Evolutionary conservation across 2,797 vertebrate species (phyloP), one percentile per base, ranked within the genome.

Genomic region (Perodicticus potto): DNA sequence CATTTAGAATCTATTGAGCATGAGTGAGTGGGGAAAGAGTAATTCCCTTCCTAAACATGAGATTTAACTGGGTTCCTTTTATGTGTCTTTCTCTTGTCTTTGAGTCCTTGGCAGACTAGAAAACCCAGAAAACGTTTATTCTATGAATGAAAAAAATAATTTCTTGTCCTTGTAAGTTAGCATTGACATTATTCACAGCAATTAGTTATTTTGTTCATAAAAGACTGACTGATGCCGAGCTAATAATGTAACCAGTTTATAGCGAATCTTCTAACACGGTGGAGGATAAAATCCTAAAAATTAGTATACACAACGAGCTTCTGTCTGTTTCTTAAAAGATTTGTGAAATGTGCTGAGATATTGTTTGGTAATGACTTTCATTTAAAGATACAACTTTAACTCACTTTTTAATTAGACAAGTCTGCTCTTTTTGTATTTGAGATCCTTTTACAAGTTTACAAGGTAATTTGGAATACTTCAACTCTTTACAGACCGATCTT

Each of bases 391-490:
- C 74, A 89, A 59, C 49, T 86, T 94, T 82, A 97, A 73, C 81
- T 89, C 57, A 65, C 73, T 89, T 96, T 96, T 95, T 57, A 93
- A 89, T 95, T 86, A 83, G 19, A 73, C 74, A 94, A 87, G 43
- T 91, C 34, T 86, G 27, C 12, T 77, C 70, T 92, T 80, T 91
- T 86, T 86, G 34, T 93, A 67, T 96, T 78, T 94, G 65, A 85
- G 27, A 92, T 94, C 32, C 57, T 86, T 86, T 73, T 17, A 78
- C 74, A 61, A 94, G 20, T 89, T 88, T n/a, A n/a, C n/a, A n/a
- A n/a, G 53, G 49, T 94, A 59, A 91, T 89, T 93, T 22, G 63
- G 81, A 16, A 20, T 89, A 67, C n/a, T 82, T 78, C 57, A 40
- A 84, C 40, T 91, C 40, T 69, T 96, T 86, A 78, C 12, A 80